These are phyloP conservation scores for Rostratula benghalensis DNA, from an alignment of 2,113 vertebrate genomes.

Conservation along the genomic window DNA sequence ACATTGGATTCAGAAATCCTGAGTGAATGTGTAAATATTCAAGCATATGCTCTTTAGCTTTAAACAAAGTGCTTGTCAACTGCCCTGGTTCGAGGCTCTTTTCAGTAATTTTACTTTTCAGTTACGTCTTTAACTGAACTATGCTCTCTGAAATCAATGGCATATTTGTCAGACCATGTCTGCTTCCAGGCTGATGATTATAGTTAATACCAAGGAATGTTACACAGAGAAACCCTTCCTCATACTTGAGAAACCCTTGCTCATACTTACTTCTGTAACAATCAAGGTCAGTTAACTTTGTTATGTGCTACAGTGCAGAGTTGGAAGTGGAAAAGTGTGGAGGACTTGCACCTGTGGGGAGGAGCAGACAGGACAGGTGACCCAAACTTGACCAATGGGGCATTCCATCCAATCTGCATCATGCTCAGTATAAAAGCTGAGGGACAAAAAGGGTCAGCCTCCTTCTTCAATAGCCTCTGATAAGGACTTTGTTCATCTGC, in stretches of 20 bases:
- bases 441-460: neutral
- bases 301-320: neutral
- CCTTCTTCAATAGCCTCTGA: neutral
- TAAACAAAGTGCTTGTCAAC: neutral
- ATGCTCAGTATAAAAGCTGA: neutral
- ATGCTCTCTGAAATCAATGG: neutral
- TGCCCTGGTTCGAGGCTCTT: neutral
- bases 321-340: neutral
- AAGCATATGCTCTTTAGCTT: neutral
- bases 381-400: neutral
- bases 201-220: neutral
- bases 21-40: neutral
- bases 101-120: neutral
- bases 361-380: neutral
- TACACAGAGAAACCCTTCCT: neutral
- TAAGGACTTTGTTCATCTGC: neutral
- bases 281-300: neutral
- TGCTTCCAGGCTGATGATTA: neutral
- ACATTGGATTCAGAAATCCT: neutral
- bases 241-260: neutral
- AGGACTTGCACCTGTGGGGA: neutral
- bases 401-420: neutral
- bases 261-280: neutral
- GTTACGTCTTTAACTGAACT: neutral
- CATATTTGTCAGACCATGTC: neutral